Evolutionary conservation across 2,888 invertebrate genomes (phyloP), one percentile per base, ranked within the genome.

Genomic region (Drosophila imparisetae): DNA sequence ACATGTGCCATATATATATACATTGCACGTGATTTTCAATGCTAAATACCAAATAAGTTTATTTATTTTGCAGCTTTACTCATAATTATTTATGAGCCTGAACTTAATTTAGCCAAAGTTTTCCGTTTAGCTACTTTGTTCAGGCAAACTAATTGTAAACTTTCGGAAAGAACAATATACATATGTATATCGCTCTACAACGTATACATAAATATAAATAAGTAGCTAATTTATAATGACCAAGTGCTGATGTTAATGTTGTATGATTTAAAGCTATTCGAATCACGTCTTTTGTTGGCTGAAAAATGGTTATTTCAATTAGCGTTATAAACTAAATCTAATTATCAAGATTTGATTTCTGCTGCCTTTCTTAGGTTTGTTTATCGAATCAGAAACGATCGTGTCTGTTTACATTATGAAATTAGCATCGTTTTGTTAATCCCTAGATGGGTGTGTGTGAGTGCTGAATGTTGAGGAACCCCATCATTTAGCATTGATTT

Each of bases 361-460:
- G 34, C 50, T 32, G 65, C 24, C 55, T 45, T 52, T 52, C 38
- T 40, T 38, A 2, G 18, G 63, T 57, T 63, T 80, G 66, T 76
- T 78, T 72, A 72, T 82, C 52, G 58, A 67, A 75, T 57, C 48
- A 40, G 49, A 62, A 52, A 48, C 54, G 66, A 50, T 36, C 50
- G 50, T 40, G 59, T 60, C 45, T 84, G 78, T 83, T 84, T 84
- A 89, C 89, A 66, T 71, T 82, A 81, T 84, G 61, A 68, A 89
- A 90, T 86, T 86, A 86, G 66, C 90, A 83, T 54, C 61, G 78
- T 66, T 73, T 89, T 90, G 86, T 90, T 86, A 90, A 90, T 86
- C 68, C 72, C 62, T 40, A 36, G 34, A 57, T 72, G 58, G 66
- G 65, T 80, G 74, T 64, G 65, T 24, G 61, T 60, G 49, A 29